phyloP scores from a whole-genome alignment of 2,797 vertebrate genomes.

The Acanthopagrus latus region DNA sequence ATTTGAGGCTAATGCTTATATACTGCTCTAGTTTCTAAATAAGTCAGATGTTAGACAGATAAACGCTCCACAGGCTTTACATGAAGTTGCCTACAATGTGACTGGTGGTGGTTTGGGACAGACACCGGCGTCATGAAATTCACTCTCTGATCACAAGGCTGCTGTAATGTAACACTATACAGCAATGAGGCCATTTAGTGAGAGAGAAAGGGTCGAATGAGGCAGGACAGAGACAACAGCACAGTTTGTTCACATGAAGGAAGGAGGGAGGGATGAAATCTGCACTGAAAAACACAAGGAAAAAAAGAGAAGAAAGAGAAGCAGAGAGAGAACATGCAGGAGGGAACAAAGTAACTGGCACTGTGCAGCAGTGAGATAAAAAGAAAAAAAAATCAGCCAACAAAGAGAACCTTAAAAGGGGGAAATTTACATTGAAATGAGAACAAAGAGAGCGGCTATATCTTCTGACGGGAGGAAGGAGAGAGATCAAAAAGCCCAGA shows the following conservation, averaged over 20 bases:
- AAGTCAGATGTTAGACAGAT: background rate
- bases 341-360: background rate
- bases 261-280: background rate
- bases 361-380: background rate
- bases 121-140: conserved; percentile 14
- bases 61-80: background rate
- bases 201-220: background rate
- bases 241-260: background rate
- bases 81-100: background rate
- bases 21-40: background rate
- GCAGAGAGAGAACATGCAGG: background rate
- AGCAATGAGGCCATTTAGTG: conserved; percentile 12
- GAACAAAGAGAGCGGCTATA: conserved; percentile 10
- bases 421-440: conserved; percentile 27
- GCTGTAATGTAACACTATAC: conserved; percentile 20
- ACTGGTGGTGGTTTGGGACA: background rate
- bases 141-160: conserved; percentile 19
- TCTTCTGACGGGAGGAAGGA: conserved; percentile 10
- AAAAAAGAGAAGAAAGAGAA: background rate
- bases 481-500: background rate
- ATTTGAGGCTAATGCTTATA: no score
- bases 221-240: background rate
- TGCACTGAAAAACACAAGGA: background rate
- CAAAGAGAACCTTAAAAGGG: conserved; percentile 26
- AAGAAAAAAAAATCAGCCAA: background rate